These are phyloP conservation scores for Choloepus didactylus DNA, from an alignment of 2,797 vertebrate species.

Conservation along the genomic window DNA sequence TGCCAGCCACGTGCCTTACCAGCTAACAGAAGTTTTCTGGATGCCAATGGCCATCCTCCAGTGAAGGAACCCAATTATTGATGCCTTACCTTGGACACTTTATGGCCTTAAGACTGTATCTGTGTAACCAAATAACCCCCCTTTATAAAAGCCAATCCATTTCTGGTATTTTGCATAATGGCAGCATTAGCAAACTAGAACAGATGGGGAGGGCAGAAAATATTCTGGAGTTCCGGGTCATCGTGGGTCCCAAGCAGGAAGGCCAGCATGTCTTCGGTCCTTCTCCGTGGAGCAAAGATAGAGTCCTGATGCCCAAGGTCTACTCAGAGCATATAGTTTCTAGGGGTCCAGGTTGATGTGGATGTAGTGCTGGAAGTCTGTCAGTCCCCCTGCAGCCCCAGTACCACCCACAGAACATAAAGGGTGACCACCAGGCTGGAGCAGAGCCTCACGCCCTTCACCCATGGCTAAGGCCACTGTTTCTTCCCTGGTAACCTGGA, in stretches of 20 bases:
- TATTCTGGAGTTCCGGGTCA: slow-evolving; percentile 89
- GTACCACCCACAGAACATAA: slow-evolving; percentile 89
- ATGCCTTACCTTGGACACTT: no score
- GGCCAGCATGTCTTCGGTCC: slow-evolving; percentile 93
- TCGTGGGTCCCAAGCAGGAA: slow-evolving; percentile 90
- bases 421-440: slow-evolving; percentile 87
- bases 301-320: slow-evolving; percentile 94
- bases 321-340: slow-evolving; percentile 94
- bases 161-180: no score
- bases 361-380: slow-evolving; percentile 91
- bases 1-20: slow-evolving; percentile 5
- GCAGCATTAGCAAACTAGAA: no score
- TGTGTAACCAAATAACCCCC: no score
- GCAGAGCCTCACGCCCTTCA: slow-evolving; percentile 88
- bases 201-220: slow-evolving; percentile 86
- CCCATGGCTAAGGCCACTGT: background rate
- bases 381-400: slow-evolving; percentile 89
- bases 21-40: no score
- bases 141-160: no score
- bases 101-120: no score
- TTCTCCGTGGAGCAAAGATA: slow-evolving; percentile 91
- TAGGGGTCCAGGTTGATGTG: slow-evolving; percentile 93
- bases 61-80: no score
- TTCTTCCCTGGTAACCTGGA: slow-evolving; percentile 10
- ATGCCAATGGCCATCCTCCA: no score